These are phyloP conservation scores for Pycnonotus jocosus DNA, from an alignment of 2,113 vertebrate species.

Conservation along the genomic window DNA sequence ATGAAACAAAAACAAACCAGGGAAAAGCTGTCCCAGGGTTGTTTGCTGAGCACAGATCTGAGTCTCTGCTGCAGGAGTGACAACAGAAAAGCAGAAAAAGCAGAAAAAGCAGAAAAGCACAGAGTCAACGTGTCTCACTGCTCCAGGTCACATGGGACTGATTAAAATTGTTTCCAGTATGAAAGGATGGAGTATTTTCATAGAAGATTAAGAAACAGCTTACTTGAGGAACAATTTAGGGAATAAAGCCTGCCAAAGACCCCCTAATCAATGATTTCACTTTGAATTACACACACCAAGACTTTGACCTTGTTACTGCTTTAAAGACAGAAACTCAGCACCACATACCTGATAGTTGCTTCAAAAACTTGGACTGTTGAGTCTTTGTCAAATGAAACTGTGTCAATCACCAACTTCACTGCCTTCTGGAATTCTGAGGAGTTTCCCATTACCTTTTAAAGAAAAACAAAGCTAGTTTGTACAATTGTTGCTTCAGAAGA, in stretches of 20 bases:
- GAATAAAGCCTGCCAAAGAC: neutral
- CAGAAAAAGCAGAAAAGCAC: too few species aligned
- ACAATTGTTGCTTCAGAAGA: neutral
- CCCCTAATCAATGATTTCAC: neutral
- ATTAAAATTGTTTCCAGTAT: neutral
- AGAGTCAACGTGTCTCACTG: neutral
- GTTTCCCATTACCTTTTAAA: slow-evolving; percentile 91
- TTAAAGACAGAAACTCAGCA: neutral
- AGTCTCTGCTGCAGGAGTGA: neutral
- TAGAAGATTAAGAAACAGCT: neutral
- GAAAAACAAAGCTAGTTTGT: neutral
- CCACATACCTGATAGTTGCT: slow-evolving; percentile 89
- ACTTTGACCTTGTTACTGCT: neutral
- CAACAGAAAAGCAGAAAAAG: neutral
- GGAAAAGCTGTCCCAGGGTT: neutral
- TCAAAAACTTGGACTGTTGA: slow-evolving; percentile 98
- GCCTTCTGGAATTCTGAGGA: slow-evolving; percentile 94
- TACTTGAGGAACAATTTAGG: neutral
- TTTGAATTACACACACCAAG: neutral
- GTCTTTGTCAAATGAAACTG: slow-evolving; percentile 95
- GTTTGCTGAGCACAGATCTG: neutral
- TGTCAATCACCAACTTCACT: slow-evolving; percentile 93
- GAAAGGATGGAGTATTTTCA: neutral
- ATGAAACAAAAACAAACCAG: neutral
- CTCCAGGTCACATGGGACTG: neutral